Evolutionary conservation across 2,113 vertebrate species (phyloP), one percentile per base, ranked within the genome.

Genomic region (Percina caprodes): DNA sequence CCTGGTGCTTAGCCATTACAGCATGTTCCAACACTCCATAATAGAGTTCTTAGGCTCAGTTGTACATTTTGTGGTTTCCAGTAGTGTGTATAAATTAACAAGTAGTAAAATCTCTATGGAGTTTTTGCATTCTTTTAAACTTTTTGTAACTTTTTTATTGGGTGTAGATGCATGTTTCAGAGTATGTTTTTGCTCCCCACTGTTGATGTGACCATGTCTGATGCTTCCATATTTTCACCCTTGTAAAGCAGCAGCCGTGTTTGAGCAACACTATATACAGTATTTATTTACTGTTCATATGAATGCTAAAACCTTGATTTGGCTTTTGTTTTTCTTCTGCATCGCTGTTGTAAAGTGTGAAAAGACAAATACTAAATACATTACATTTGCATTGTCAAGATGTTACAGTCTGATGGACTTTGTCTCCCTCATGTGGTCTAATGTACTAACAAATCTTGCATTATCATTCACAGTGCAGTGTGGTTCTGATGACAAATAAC

Each of bases 401-500:
- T n/a, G 15, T 42, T 24, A 21, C 54, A 18, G 46, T 87, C 14
- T 79, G 4, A n/a, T 90, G 83, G 80, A 86, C 90, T 92, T 73
- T 93, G 92, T 91, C 91, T 92, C 93, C 88, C 90, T 80, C 93
- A 72, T 79, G 91, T 88, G 93, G 87, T 67, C 3, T 0, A 35
- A 55, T 74, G 4, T 3, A 55, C 5, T 6, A 76, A 62, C 3
- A 18, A 18, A 5, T 46, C 55, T 4, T 16, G n/a, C 51, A 21
- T 9, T 16, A 15, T 19, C 7, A 13, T n/a, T 23, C n/a, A 61
- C 18, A 6, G 26, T 49, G 49, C 4, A 26, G 21, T 18, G 56
- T 30, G 23, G 45, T 16, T 59, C 7, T 39, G 30, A 51, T 19
- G 30, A 60, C 1, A 42, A 58, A 19, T 4, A 65, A 14, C 66